A percentile compares a stretch with the other conserved stretches of the same genome.
phyloP scores from a whole-genome alignment of 2,888 invertebrate genomes.

The Stramonita haemastoma region DNA sequence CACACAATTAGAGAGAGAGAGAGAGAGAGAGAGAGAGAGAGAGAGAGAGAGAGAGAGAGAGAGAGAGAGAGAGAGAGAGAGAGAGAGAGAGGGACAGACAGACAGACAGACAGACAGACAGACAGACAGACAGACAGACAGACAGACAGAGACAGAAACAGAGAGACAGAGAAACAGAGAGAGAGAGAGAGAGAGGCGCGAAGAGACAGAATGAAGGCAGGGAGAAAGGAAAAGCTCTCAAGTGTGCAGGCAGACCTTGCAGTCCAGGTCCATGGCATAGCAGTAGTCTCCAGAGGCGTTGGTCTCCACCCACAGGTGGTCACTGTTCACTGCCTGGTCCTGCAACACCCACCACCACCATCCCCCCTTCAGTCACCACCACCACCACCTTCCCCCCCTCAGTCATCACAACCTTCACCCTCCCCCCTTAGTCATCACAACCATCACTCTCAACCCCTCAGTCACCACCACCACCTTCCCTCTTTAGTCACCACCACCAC shows the following conservation, averaged over 20 bases:
- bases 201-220: neutral
- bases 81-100: neutral
- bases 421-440: too few species aligned
- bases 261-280: slow-evolving; percentile 92
- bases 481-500: too few species aligned
- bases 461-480: too few species aligned
- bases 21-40: too few species aligned
- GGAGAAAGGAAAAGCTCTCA: neutral
- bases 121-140: too few species aligned
- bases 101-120: neutral
- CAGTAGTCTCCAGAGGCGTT: slow-evolving; percentile 96
- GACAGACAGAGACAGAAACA: neutral
- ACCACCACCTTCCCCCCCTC: too few species aligned
- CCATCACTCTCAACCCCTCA: too few species aligned
- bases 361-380: too few species aligned
- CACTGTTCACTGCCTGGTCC: slow-evolving; percentile 87
- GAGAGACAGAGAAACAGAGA: neutral
- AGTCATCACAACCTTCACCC: too few species aligned
- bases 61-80: neutral
- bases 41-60: too few species aligned
- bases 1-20: too few species aligned
- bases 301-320: slow-evolving; percentile 95
- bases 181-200: neutral
- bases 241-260: slow-evolving; percentile 80
- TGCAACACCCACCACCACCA: slow-evolving; percentile 41